Evolutionary conservation across 2,797 vertebrate species (phyloP), one percentile per base, ranked within the genome.

Genomic region (Babyrousa celebensis): DNA sequence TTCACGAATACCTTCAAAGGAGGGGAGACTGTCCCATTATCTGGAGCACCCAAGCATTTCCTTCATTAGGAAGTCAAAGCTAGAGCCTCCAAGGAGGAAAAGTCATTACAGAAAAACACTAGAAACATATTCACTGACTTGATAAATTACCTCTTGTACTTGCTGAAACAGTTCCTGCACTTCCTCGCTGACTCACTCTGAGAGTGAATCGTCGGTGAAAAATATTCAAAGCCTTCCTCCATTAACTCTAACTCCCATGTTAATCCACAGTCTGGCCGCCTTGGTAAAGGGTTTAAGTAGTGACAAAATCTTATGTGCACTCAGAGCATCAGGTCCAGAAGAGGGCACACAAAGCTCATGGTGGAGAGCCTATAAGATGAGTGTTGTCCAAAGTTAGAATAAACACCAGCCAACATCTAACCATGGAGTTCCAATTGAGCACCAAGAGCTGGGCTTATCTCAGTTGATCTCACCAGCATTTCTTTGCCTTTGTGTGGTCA

Each of bases 161-260:
- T 94, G 91, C 79, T 74, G 29, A 96, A 65, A 8, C 92, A 78
- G 96, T 94, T 85, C 75, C 25, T 89, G 36, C 12, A 74, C 82
- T 97, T 97, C 85, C 86, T 96, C 70, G 63, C 90, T 96, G 72
- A 89, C 56, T 10, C 3, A 96, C 40, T 32, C 0, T 0, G 60
- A 85, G 36, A 95, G 14, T 58, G 84, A 98, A 85, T 36, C 96
- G 15, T 68, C 60, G 2, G 43, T 67, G 62, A 71, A 96, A 97
- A 98, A 86, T 63, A 95, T 60, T 52, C 48, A 89, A 75, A 94
- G 52, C 29, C 95, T 95, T 97, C 40, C 86, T 97, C 89, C 60
- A 94, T 96, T 60, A 94, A 68, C 15, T 82, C 0, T 63, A 58
- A 70, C 20, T 78, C 95, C 88, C 85, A n/a, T 89, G 89, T 32